These are phyloP conservation scores for Cranoglanis bouderius DNA, from an alignment of 2,113 vertebrate species.

Conservation along the genomic window DNA sequence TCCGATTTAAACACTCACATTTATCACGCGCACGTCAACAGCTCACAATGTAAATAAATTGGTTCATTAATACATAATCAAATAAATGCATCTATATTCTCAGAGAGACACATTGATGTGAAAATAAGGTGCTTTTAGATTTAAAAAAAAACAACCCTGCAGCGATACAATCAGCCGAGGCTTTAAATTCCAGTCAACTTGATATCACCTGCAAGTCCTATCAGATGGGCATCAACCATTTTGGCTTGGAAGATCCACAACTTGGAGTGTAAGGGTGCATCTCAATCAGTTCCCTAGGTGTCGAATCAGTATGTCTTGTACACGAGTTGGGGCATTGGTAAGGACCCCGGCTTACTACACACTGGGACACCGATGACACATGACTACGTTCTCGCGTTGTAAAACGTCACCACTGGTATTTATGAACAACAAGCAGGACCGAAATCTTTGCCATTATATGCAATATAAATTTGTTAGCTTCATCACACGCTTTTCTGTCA, in stretches of 20 bases:
- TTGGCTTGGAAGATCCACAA: background rate
- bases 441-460: too few species aligned
- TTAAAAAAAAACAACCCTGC: background rate
- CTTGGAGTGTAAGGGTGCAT: background rate
- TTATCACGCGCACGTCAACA: slow-evolving; percentile 53
- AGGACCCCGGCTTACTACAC: too few species aligned
- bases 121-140: background rate
- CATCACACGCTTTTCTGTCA: too few species aligned
- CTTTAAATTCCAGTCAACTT: background rate
- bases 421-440: too few species aligned
- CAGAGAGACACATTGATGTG: background rate
- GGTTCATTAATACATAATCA: slow-evolving; percentile 6
- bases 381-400: too few species aligned
- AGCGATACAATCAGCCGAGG: background rate
- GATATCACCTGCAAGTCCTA: background rate
- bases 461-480: too few species aligned
- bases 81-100: background rate
- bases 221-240: background rate
- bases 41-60: slow-evolving; percentile 13
- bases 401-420: too few species aligned
- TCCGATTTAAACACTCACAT: slow-evolving; percentile 46
- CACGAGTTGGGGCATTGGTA: too few species aligned
- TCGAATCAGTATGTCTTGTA: too few species aligned
- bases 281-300: too few species aligned
- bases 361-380: too few species aligned